Conservation (phyloP, 2,113 vertebrate genomes). For the Arvicanthis niloticus region DNA sequence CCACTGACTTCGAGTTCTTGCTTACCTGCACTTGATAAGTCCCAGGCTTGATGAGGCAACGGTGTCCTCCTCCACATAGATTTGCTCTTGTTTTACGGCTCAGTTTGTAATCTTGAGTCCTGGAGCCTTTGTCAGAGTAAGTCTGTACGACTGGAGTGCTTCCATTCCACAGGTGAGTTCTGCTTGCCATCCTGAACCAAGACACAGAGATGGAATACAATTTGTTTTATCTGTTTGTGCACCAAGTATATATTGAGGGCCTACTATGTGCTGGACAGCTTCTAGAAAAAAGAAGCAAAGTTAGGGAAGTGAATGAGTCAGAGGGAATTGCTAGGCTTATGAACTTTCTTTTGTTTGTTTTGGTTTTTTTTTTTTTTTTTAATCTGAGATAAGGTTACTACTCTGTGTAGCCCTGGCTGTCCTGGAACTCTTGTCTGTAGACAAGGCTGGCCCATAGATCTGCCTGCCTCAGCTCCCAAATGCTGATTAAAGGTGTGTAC, state of each 20-base stretch:
- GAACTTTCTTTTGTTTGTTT: not conserved
- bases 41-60: conserved; percentile 3
- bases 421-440: not conserved
- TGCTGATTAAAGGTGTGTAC: too few species aligned
- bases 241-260: not conserved
- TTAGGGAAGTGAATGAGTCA: not conserved
- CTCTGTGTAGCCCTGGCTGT: too few species aligned
- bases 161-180: not conserved
- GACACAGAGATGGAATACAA: conserved; percentile 4
- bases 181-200: conserved; percentile 21
- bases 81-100: conserved; percentile 38
- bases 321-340: not conserved
- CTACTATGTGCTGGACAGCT: not conserved
- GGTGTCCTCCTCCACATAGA: conserved; percentile 27
- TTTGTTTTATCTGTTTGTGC: conserved; percentile 7
- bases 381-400: not conserved
- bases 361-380: too few species aligned
- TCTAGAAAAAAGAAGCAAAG: not conserved
- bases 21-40: conserved; percentile 31
- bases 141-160: not conserved
- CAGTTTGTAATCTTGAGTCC: conserved; percentile 35
- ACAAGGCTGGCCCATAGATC: too few species aligned
- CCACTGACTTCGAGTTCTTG: conserved; percentile 29
- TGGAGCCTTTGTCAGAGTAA: conserved; percentile 9
- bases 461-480: not conserved